Conservation (phyloP, 2,797 vertebrate genomes). For the Dromococcyx pavoninus region DNA sequence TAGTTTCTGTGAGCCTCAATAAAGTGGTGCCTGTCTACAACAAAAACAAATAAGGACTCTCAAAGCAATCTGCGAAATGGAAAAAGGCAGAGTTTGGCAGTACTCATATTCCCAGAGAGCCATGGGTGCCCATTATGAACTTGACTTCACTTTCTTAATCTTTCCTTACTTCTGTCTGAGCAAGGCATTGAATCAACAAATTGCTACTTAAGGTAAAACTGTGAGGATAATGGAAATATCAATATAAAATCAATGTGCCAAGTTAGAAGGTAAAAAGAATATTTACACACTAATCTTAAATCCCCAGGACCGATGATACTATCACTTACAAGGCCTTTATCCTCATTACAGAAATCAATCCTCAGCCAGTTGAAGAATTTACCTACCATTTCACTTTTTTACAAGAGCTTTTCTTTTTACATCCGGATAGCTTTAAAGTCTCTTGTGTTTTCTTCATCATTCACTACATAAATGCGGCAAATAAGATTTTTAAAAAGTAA, state of each 20-base stretch:
- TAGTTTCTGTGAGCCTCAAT: not conserved
- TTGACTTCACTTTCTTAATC: not conserved
- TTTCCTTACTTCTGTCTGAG: not conserved
- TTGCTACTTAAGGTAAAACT: constrained; percentile 25
- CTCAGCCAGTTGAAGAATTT: not conserved
- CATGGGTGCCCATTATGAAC: not conserved
- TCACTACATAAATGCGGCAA: not conserved
- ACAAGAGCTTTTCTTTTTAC: not conserved
- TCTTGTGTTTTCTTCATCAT: not conserved
- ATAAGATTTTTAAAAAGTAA: not conserved
- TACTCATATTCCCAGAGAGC: not conserved
- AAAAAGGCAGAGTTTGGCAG: not conserved
- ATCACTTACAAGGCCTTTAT: not conserved
- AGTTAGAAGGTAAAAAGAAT: not conserved
- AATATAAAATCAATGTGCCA: constrained; percentile 25
- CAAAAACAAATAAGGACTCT: not conserved
- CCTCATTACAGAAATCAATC: constrained; percentile 30
- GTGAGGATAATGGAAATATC: constrained; percentile 45
- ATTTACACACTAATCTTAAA: not conserved
- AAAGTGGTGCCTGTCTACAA: not conserved
- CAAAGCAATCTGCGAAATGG: not conserved
- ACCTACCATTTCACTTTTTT: not conserved
- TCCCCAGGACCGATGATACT: not conserved
- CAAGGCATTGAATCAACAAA: not conserved
- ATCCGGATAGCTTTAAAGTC: not conserved